Conservation (phyloP, 2,797 vertebrate genomes). For the Pseudochromis fuscus region DNA sequence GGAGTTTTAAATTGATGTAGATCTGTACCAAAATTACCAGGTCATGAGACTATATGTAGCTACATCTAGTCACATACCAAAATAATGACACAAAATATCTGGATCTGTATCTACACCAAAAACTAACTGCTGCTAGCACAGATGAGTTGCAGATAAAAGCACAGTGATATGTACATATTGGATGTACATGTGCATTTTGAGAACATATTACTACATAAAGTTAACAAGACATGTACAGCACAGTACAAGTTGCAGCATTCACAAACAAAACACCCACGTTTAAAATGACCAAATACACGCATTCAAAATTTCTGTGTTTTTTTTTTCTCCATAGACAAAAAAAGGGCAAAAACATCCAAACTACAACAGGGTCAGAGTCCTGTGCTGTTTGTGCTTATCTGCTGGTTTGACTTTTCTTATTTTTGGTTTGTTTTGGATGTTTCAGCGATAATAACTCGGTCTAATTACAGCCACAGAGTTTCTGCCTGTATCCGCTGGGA, state of each 20-base stretch:
- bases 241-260: too few relatives aligned
- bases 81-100: not conserved
- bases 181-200: not conserved
- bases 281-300: not conserved
- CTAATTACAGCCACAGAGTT: constrained; percentile 41
- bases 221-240: not conserved
- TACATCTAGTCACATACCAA: not conserved
- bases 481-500: constrained; percentile 49
- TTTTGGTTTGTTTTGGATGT: too few relatives aligned
- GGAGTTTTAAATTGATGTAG: not conserved
- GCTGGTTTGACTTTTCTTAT: constrained; percentile 35
- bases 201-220: not conserved
- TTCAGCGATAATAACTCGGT: constrained; percentile 44
- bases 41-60: not conserved
- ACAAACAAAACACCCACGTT: too few relatives aligned
- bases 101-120: not conserved
- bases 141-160: not conserved
- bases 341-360: not conserved
- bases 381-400: constrained; percentile 42
- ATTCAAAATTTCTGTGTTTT: not conserved
- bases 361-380: constrained; percentile 18
- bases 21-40: not conserved
- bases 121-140: not conserved
- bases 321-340: not conserved
- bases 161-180: not conserved